A percentile compares a stretch with the other conserved stretches of the same genome.
These are phyloP conservation scores for Amphiprion percula DNA, from an alignment of 2,113 vertebrate species.

Conservation along the genomic window DNA sequence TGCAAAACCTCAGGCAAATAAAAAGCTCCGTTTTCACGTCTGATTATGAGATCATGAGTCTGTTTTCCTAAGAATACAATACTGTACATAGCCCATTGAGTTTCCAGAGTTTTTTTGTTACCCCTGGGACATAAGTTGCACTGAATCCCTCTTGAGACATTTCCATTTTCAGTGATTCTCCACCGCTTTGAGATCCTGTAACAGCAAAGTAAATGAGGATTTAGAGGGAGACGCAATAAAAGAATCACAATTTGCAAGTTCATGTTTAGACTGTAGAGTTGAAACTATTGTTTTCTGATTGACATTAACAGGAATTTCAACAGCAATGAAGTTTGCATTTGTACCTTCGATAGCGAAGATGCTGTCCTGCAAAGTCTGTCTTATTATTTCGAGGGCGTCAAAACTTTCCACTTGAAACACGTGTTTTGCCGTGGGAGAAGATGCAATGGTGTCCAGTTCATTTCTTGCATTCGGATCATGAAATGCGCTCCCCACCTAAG, in stretches of 20 bases:
- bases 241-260: too few relatives aligned
- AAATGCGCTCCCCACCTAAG: constrained; percentile 83
- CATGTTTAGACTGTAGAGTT: too few relatives aligned
- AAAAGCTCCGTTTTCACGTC: too few relatives aligned
- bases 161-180: constrained; percentile 76
- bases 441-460: constrained; percentile 80
- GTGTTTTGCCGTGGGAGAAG: constrained; percentile 41
- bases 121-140: constrained; percentile 50
- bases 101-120: constrained; percentile 15
- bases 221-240: too few relatives aligned
- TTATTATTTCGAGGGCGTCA: constrained; percentile 82
- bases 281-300: too few relatives aligned
- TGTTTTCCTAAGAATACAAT: neutral
- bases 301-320: neutral
- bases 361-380: constrained; percentile 82
- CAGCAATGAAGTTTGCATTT: neutral
- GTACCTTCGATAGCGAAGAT: constrained; percentile 91
- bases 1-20: neutral
- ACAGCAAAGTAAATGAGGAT: constrained; percentile 11
- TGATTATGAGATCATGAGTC: too few relatives aligned
- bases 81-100: too few relatives aligned
- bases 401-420: constrained; percentile 86
- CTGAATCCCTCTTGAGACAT: constrained; percentile 82
- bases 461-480: rapidly evolving
- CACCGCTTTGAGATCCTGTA: constrained; percentile 74